These are phyloP conservation scores for Acrobasis suavella DNA, from an alignment of 2,888 invertebrate genomes.

Conservation along the genomic window DNA sequence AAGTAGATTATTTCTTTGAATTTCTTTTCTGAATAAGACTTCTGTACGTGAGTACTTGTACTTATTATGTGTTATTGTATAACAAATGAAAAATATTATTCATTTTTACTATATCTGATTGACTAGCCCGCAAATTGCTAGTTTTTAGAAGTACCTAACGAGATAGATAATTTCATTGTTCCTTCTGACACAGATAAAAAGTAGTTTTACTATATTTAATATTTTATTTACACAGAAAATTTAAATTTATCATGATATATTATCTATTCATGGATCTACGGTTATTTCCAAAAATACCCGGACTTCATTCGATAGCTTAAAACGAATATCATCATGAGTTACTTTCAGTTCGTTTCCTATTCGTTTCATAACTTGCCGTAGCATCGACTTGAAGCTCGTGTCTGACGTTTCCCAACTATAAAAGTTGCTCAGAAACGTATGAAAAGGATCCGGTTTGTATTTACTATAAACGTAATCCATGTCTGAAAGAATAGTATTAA, in stretches of 20 bases:
- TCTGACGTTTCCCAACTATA: conserved; percentile 43
- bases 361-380: conserved; percentile 44
- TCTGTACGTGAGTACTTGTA: too few relatives aligned
- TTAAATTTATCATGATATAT: not conserved
- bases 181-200: too few relatives aligned
- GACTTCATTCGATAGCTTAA: conserved; percentile 55
- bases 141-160: too few relatives aligned
- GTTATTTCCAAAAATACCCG: conserved; percentile 59
- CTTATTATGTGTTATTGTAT: too few relatives aligned
- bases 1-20: too few relatives aligned
- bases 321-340: conserved; percentile 41
- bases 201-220: too few relatives aligned
- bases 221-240: too few relatives aligned
- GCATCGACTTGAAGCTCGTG: conserved; percentile 34
- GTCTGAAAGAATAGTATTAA: conserved; percentile 61
- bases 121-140: too few relatives aligned
- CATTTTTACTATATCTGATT: too few relatives aligned
- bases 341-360: conserved; percentile 39
- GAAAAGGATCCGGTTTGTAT: conserved; percentile 47
- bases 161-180: too few relatives aligned
- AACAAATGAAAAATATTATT: too few relatives aligned
- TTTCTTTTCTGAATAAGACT: too few relatives aligned
- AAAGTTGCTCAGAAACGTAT: conserved; percentile 46
- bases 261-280: conserved; percentile 44
- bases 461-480: conserved; percentile 58